Evolutionary conservation across 2,888 invertebrate species (phyloP), one percentile per base, ranked within the genome.

Genomic region (Heteropelma amictum): DNA sequence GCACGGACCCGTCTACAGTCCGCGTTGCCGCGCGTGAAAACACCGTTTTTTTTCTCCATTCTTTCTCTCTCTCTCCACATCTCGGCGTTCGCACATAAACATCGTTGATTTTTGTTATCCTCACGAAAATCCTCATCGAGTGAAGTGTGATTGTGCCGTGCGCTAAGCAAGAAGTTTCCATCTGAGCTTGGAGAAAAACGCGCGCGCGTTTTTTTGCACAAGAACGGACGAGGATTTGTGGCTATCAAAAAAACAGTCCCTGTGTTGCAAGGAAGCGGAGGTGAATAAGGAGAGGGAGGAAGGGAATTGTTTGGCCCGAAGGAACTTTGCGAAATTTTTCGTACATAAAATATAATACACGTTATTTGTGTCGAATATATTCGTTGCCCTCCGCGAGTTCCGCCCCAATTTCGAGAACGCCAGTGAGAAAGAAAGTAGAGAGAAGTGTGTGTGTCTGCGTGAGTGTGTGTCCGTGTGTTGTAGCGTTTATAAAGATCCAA

Each of bases 21-120:
- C 78, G 81, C 80, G 80, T 81, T 81, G 80, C 76, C 79, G 81
- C 80, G 81, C 78, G 79, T 80, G 77, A 81, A 81, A 74, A 67
- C 64, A 65, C 53, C 45, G 60, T 73, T 61, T 73, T 63, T 63
- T 63, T 47, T 75, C 71, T 49, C 30, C 64, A 65, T 61, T 38
- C 17, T 71, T 47, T 51, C 61, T 49, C 35, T 40, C 63, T 68
- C 61, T 70, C 49, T 54, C 65, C 69, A 7, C 61, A 21, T 21
- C 30, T 33, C 8, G 7, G 47, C 45, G 45, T 64, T 61, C 26
- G 69, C 74, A 74, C 68, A 76, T 77, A 77, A 79, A 79, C 65
- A 75, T 56, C 76, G 72, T 77, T 71, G n/a, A 33, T 72, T 73
- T 72, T 63, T 38, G 53, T 76, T 71, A 7, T 47, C 42, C 33